These are phyloP conservation scores for Laothoe populi DNA, from an alignment of 2,888 invertebrate species.

Conservation along the genomic window DNA sequence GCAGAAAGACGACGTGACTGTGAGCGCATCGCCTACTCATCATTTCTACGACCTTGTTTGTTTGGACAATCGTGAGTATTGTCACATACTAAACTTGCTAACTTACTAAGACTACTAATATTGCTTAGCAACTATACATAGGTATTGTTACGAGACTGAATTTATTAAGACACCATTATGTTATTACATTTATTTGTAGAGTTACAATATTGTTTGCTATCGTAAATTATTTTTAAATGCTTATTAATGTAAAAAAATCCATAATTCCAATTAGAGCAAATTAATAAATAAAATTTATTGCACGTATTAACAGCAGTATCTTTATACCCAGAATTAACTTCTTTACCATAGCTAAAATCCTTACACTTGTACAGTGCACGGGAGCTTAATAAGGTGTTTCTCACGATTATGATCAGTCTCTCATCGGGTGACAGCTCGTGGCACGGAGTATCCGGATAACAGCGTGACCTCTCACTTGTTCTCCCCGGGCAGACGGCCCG, in stretches of 20 bases:
- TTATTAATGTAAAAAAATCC: no score
- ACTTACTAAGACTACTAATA: slow-evolving; percentile 31
- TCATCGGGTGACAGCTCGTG: slow-evolving; percentile 90
- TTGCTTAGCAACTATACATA: slow-evolving; percentile 5
- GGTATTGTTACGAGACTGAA: neutral
- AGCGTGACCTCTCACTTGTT: slow-evolving; percentile 93
- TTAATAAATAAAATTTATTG: neutral
- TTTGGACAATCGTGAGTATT: slow-evolving; percentile 93
- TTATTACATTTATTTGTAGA: neutral
- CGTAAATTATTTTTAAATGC: no score
- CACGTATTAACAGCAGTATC: neutral
- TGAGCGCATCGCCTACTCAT: slow-evolving; percentile 93
- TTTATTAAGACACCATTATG: neutral
- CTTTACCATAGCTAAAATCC: neutral
- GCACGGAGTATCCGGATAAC: slow-evolving; percentile 95
- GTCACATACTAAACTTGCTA: slow-evolving; percentile 9
- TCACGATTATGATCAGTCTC: slow-evolving; percentile 81
- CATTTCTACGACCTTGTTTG: slow-evolving; percentile 96
- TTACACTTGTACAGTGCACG: slow-evolving; percentile 51
- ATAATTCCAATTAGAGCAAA: neutral
- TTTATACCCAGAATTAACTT: neutral
- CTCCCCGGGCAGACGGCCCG: slow-evolving; percentile 91
- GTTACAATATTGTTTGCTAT: no score
- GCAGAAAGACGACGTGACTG: slow-evolving; percentile 94
- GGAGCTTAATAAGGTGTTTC: slow-evolving; percentile 73